Percentiles rank a stretch among this genome's conserved stretches.
Evolutionary conservation across 2,113 vertebrate species (phyloP).

Genomic region (Leucosticte australis): DNA sequence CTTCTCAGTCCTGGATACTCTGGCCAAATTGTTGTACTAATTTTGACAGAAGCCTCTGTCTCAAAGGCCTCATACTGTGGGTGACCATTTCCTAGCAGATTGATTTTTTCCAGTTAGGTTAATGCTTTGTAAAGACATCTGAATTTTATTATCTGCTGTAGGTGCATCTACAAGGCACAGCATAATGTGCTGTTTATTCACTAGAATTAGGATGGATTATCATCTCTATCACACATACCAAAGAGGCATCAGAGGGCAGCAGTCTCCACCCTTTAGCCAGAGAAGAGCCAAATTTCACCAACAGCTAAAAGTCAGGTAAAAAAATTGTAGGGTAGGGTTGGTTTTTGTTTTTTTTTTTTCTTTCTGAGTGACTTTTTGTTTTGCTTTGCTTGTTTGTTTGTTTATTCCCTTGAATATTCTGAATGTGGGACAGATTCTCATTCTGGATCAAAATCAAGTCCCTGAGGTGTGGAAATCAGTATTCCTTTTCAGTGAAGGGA

Average conservation of each 20-base stretch:
- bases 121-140: neutral
- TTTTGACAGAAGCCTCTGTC: neutral
- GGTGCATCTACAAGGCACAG: neutral
- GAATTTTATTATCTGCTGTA: constrained; percentile 7
- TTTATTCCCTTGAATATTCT: neutral
- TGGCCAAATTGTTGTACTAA: neutral
- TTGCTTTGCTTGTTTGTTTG: neutral
- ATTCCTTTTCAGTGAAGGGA: neutral
- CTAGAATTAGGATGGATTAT: neutral
- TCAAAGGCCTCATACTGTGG: neutral
- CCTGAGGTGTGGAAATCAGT: neutral
- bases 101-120: fast-evolving
- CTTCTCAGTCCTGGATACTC: neutral
- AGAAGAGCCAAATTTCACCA: neutral
- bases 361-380: neutral
- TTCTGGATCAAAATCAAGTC: neutral
- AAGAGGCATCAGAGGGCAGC: neutral
- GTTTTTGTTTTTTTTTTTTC: too few species aligned
- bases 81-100: neutral
- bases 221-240: neutral
- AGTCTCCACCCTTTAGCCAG: neutral
- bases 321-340: fast-evolving
- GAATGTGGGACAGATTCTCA: neutral
- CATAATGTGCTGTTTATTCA: neutral
- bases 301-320: neutral